phyloP scores from a whole-genome alignment of 2,797 vertebrate species.

The Odontamblyopus rebecca region DNA sequence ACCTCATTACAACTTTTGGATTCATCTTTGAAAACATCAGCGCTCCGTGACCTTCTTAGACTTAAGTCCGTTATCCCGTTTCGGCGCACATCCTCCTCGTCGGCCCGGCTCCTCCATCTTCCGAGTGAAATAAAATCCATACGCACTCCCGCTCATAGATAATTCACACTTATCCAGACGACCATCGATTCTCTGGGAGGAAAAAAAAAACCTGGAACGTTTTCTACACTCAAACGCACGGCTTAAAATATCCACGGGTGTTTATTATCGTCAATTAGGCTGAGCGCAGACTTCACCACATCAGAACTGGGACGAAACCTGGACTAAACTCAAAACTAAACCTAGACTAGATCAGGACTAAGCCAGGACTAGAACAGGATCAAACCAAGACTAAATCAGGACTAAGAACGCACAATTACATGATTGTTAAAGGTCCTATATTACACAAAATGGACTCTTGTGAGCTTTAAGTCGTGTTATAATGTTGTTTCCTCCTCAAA shows the following conservation, averaged over 20 bases:
- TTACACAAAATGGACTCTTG: too few relatives aligned
- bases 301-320: too few relatives aligned
- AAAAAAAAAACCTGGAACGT: not conserved
- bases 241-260: not conserved
- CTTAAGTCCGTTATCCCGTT: not conserved
- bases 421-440: too few relatives aligned
- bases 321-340: not conserved
- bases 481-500: too few relatives aligned
- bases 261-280: not conserved
- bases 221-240: not conserved
- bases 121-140: not conserved
- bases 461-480: too few relatives aligned
- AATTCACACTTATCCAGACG: not conserved
- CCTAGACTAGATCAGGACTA: too few relatives aligned
- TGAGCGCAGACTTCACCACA: too few relatives aligned
- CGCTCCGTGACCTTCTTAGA: not conserved
- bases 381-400: too few relatives aligned
- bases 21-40: not conserved
- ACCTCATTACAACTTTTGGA: slow-evolving; percentile 8
- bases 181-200: not conserved
- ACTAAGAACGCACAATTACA: too few relatives aligned
- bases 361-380: too few relatives aligned
- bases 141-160: not conserved
- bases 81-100: not conserved
- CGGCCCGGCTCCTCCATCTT: not conserved